Conservation (phyloP, 2,113 vertebrate species). For the Corythoichthys intestinalis region DNA sequence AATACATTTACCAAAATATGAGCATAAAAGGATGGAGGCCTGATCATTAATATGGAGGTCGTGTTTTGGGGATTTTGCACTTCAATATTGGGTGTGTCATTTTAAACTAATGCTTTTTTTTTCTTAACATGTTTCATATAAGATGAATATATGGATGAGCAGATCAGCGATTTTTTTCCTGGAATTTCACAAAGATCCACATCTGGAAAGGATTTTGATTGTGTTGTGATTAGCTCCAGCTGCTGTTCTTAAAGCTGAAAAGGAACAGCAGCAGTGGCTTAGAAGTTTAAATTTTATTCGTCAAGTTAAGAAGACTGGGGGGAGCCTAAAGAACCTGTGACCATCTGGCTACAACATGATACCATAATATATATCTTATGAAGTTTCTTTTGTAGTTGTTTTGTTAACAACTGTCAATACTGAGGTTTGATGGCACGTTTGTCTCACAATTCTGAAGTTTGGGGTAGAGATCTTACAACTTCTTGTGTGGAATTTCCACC, state of each 20-base stretch:
- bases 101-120: conserved; percentile 31
- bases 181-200: conserved; percentile 50
- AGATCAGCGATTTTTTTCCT: conserved; percentile 40
- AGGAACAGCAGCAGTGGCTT: conserved; percentile 23
- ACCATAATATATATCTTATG: conserved; percentile 4
- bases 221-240: conserved; percentile 28
- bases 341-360: conserved; percentile 19
- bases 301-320: conserved; percentile 31
- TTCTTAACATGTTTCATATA: conserved; percentile 8
- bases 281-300: conserved; percentile 25
- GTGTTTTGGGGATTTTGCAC: not conserved
- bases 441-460: not conserved
- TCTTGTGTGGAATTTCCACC: not conserved
- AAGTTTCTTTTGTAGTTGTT: not conserved
- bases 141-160: conserved; percentile 27
- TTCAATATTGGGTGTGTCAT: not conserved
- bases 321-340: conserved; percentile 22
- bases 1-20: not conserved
- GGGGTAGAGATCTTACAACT: not conserved
- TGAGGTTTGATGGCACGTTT: conserved; percentile 14
- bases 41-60: not conserved
- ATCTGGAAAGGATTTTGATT: conserved; percentile 59
- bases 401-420: conserved; percentile 15
- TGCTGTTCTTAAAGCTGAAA: conserved; percentile 24
- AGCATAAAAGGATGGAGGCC: not conserved